Conservation (phyloP, 2,113 vertebrate genomes). For the Pagrus major region DNA sequence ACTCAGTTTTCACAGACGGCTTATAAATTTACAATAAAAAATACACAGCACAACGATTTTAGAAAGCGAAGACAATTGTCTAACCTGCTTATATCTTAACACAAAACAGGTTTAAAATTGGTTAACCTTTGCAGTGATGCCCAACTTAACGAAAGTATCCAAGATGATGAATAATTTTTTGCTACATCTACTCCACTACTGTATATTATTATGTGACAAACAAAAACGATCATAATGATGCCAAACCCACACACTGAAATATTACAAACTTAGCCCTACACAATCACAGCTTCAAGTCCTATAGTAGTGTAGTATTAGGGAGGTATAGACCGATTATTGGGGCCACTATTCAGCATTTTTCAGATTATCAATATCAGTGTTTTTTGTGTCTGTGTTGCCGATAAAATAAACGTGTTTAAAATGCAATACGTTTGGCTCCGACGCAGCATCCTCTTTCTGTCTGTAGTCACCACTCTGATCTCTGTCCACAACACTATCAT, state of each 20-base stretch:
- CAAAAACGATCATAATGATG: neutral
- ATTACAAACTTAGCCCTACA: neutral
- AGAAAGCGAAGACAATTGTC: neutral
- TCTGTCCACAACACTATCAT: too few species aligned
- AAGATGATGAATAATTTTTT: neutral
- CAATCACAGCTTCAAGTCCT: neutral
- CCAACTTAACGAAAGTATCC: neutral
- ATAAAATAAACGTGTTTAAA: too few species aligned
- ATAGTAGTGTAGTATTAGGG: neutral
- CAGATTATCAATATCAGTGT: too few species aligned
- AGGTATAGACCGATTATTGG: too few species aligned
- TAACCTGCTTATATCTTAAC: too few species aligned
- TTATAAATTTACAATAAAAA: neutral
- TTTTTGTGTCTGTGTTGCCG: too few species aligned
- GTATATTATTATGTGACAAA: neutral
- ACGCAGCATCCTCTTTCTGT: too few species aligned
- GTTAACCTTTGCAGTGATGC: neutral
- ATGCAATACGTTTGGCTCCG: too few species aligned
- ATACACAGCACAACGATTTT: neutral
- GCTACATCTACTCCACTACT: neutral
- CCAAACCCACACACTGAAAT: neutral
- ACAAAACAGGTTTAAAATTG: neutral
- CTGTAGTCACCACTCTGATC: too few species aligned
- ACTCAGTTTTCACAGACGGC: neutral
- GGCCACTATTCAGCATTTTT: too few species aligned